Base-by-base conservation (phyloP, 2,888 invertebrate genomes). In the Atethmia centrago region DNA sequence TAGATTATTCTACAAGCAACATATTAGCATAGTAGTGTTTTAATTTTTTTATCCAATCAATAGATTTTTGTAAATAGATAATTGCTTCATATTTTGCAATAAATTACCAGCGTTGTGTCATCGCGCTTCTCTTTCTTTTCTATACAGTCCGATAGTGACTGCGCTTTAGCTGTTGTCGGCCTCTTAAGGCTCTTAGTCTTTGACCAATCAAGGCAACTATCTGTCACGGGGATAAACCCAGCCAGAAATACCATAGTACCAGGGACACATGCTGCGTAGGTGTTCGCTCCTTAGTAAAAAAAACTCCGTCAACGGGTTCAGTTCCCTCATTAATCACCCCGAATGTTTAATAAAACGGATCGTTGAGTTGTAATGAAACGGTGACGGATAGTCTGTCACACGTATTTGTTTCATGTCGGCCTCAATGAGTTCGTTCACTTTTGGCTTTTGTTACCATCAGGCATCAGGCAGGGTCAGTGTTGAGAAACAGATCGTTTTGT, bases 371-470 rank as follows among this genome's bases (percentile, higher is more conserved):
- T 56, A 85, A 84, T 82, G 77, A 78, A 81, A 84, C 81, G 65
- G 87, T 88, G 89, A 90, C 88, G 81, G 83, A 90, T 88, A 69
- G 71, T 73, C 79, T 87, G 88, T 88, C 88, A 85, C 87, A 76
- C 72, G 67, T 79, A 71, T 83, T 88, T 86, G 86, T 90, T 87
- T 87, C 83, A 69, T 84, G 75, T 76, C 49, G 62, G 85, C 72
- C 69, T 77, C 51, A 21, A 72, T 68, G 62, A 73, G 86, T 53
- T 76, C 86, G 83, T 74, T 87, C 80, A 88, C 79, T 83, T 80
- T 72, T 68, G 62, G 59, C 31, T 75, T 74, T 75, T 72, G 74
- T 83, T 75, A 28, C 61, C 62, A 62, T 51, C 42, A 61, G 42
- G 45, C 62, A 62, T 51, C 42, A 61, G 42, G 45, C 45, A 66